phyloP scores from a whole-genome alignment of 2,113 vertebrate genomes.

The Actenoides lindsayi region DNA sequence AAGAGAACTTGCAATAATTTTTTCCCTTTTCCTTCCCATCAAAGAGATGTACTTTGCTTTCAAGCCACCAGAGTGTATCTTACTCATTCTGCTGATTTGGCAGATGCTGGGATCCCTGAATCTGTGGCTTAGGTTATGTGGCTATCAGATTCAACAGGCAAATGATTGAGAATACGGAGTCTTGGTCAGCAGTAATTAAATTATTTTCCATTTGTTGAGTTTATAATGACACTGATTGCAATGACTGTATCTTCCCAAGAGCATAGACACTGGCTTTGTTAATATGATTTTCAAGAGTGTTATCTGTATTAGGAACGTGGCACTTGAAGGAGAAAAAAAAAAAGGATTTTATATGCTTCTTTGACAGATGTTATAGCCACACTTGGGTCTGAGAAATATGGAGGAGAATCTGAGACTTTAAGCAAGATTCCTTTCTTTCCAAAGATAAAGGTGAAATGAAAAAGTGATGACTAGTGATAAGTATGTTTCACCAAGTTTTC shows the following conservation, averaged over 20 bases:
- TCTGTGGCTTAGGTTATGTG: background rate
- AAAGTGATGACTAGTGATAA: background rate
- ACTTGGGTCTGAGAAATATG: background rate
- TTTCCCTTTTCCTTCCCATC: background rate
- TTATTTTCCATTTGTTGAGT: background rate
- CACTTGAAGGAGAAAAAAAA: background rate
- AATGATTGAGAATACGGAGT: background rate
- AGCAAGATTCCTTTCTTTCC: background rate
- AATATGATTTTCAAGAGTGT: background rate
- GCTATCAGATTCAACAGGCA: background rate
- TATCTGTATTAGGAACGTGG: background rate
- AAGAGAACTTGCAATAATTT: background rate
- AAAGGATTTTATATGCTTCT: background rate
- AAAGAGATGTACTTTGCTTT: constrained; percentile 4
- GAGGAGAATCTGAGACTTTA: background rate
- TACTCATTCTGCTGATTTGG: background rate
- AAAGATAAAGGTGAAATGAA: background rate
- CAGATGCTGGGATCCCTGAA: background rate
- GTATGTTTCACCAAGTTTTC: background rate
- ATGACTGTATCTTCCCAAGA: background rate
- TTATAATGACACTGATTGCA: background rate
- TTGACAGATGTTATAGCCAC: background rate
- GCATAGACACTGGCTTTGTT: background rate
- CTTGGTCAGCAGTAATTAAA: constrained; percentile 13
- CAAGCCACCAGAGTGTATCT: background rate